These are phyloP conservation scores for Mastigias papua DNA, from an alignment of 30 jellyfish, hydroid and myxozoan genomes.

Conservation along the genomic window DNA sequence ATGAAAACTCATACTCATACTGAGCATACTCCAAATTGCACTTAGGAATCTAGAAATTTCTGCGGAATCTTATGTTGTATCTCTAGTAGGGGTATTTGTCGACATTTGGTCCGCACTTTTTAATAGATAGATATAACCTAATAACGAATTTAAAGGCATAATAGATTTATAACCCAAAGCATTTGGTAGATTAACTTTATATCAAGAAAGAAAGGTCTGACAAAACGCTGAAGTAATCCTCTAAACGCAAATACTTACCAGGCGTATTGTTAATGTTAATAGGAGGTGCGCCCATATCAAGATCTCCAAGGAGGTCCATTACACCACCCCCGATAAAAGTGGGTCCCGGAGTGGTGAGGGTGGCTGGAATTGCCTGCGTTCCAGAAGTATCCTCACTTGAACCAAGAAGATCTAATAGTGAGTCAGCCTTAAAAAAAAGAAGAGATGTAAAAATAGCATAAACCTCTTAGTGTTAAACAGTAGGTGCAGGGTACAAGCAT, in stretches of 20 bases:
- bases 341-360: slow-evolving; percentile 46
- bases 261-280: slow-evolving; percentile 41
- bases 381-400: slow-evolving; percentile 58
- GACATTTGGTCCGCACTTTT: no score
- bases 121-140: no score
- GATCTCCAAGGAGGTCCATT: slow-evolving; percentile 93
- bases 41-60: no score
- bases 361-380: slow-evolving; percentile 56
- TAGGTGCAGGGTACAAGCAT: no score
- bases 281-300: slow-evolving; percentile 87
- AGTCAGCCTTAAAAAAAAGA: slow-evolving; percentile 65
- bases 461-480: background rate
- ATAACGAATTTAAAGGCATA: no score
- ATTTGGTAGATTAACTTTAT: no score
- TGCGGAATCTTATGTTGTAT: no score
- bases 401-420: slow-evolving; percentile 95
- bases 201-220: background rate
- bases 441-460: background rate
- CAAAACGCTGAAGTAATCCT: background rate
- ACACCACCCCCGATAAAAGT: slow-evolving; percentile 82
- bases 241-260: background rate
- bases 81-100: no score
- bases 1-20: no score
- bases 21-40: no score
- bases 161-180: no score